Evolutionary conservation across 2,113 vertebrate genomes (phyloP).

Genomic region (Oceanites oceanicus): DNA sequence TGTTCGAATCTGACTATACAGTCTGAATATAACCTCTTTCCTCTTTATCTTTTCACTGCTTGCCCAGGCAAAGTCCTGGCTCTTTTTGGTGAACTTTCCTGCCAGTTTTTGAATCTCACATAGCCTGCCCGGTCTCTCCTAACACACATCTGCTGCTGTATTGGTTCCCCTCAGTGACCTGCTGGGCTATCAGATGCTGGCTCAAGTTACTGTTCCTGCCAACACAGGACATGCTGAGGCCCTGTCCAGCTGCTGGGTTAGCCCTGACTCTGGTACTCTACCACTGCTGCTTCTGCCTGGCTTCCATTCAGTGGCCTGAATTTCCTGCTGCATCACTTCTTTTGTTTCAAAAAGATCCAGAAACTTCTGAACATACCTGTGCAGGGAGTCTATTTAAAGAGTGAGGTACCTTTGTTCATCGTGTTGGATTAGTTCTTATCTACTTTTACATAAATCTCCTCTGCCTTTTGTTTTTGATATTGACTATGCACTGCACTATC

Average conservation of each 20-base stretch:
- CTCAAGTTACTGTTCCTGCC: background rate
- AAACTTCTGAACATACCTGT: background rate
- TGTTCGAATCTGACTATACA: background rate
- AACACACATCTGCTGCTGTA: slow-evolving; percentile 25
- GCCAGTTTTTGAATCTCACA: background rate
- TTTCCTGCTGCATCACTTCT: background rate
- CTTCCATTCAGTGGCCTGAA: background rate
- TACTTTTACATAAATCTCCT: accelerated
- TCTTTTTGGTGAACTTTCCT: background rate
- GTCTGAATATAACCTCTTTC: background rate
- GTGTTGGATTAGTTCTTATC: background rate
- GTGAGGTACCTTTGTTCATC: background rate
- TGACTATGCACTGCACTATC: background rate
- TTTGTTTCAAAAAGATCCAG: background rate
- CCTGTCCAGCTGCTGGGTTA: accelerated
- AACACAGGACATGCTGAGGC: background rate
- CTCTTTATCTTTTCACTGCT: background rate
- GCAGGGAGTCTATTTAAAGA: background rate
- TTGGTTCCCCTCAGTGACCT: background rate
- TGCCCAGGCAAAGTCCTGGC: background rate
- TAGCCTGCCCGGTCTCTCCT: background rate
- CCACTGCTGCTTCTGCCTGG: background rate
- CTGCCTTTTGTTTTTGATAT: background rate
- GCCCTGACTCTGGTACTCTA: background rate
- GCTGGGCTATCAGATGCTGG: slow-evolving; percentile 42